A percentile compares a stretch with the other conserved stretches of the same genome.
These are phyloP conservation scores for Anorthoa munda DNA, from an alignment of 2,888 invertebrate species.

Conservation along the genomic window DNA sequence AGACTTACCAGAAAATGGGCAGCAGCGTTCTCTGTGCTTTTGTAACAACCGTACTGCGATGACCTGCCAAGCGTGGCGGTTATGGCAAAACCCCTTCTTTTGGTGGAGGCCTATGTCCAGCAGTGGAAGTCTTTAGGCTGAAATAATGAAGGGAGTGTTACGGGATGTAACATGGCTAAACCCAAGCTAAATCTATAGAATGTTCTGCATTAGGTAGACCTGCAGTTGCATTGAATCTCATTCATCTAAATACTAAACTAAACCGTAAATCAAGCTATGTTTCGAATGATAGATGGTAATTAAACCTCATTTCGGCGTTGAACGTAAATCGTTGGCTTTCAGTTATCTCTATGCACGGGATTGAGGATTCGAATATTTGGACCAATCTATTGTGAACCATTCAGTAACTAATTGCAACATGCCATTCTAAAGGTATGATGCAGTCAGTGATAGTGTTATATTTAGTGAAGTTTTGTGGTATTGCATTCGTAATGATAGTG, in stretches of 20 bases:
- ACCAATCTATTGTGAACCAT: conserved; percentile 59
- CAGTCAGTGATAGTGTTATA: conserved; percentile 6
- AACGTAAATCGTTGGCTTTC: conserved; percentile 57
- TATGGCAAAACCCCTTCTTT: no score
- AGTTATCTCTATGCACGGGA: conserved; percentile 19
- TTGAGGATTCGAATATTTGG: conserved; percentile 42
- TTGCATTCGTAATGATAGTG: conserved; percentile 1
- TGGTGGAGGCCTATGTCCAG: no score
- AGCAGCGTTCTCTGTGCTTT: no score
- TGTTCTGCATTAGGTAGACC: not conserved
- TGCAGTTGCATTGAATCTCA: conserved; percentile 9
- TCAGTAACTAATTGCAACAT: conserved; percentile 61
- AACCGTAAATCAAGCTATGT: conserved; percentile 45
- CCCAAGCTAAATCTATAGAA: not conserved
- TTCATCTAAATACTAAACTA: conserved; percentile 24
- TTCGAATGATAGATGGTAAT: conserved; percentile 65
- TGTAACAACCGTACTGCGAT: no score
- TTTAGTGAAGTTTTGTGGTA: conserved; percentile 10
- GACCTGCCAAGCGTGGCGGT: no score
- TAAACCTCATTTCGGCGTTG: conserved; percentile 65
- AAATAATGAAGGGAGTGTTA: no score
- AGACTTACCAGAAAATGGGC: no score
- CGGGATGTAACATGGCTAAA: no score
- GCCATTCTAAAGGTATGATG: conserved; percentile 46
- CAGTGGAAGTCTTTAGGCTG: no score